Evolutionary conservation across 2,888 invertebrate species (phyloP), one percentile per base, ranked within the genome.

Genomic region (Gastrophysa polygoni): DNA sequence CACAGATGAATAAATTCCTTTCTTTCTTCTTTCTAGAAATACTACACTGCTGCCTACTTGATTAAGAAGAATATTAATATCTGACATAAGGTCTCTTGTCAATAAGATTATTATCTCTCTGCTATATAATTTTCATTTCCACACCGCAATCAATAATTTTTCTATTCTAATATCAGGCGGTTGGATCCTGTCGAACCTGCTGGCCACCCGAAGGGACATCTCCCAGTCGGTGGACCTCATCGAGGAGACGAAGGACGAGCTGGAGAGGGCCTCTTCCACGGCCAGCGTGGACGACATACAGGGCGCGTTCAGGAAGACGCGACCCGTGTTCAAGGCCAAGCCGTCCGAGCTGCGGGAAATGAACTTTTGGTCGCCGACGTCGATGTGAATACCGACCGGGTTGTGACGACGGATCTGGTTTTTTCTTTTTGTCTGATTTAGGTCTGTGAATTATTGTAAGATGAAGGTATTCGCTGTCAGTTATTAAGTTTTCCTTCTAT

Each of bases 361-460:
- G 89, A 92, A 92, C 80, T 92, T 92, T 82, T 92, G 91, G 91
- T 91, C 92, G 5, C 92, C 92, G 0, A 92, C 92, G 7, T 92
- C 92, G 0, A 92, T 92, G 92, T 92, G 86, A 63, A n/a, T n/a
- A n/a, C n/a, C n/a, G n/a, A n/a, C n/a, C n/a, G n/a, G n/a, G n/a
- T n/a, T 51, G 8, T 54, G 54, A 54, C 54, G 28, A 24, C 21
- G 24, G 54, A 54, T 54, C 54, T 54, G 43, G 43, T 43, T 16
- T 14, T 4, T 16, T 54, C 24, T 24, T 3, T 24, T 21, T 43
- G n/a, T n/a, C n/a, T n/a, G n/a, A 7, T 16, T 20, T 38, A 43
- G 43, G 54, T 54, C 54, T 54, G 54, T 54, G 28, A 28, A 17
- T 7, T 43, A 21, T 16, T 54, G 54, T 54, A 54, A 54, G 54